Conservation (phyloP, 2,797 vertebrate genomes). For the Chloroceryle amazona region DNA sequence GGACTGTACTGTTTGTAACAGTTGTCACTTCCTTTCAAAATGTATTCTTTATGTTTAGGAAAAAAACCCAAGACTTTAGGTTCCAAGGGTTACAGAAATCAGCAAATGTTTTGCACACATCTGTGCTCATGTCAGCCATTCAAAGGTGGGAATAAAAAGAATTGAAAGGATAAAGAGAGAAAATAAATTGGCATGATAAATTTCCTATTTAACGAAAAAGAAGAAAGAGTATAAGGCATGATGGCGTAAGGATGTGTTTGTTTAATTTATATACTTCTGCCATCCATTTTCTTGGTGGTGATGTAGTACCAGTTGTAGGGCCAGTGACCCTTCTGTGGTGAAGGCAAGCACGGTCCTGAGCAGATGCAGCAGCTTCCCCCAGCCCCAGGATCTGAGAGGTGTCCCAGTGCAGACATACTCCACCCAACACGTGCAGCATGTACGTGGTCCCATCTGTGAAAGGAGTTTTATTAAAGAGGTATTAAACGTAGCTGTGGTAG, state of each 20-base stretch:
- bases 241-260: background rate
- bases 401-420: background rate
- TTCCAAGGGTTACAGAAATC: background rate
- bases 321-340: background rate
- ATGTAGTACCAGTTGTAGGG: background rate
- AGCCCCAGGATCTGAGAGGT: background rate
- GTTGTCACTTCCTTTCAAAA: background rate
- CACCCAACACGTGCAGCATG: background rate
- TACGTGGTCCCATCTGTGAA: fast-evolving
- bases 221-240: fast-evolving
- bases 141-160: background rate
- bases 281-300: background rate
- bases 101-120: background rate
- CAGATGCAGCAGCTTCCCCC: background rate
- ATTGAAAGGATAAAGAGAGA: background rate
- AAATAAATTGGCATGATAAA: background rate
- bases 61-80: background rate
- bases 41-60: background rate
- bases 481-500: background rate
- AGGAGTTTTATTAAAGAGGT: background rate
- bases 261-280: background rate
- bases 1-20: background rate
- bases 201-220: background rate
- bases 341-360: background rate
- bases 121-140: background rate